Percentiles rank a stretch among this genome's conserved stretches.
Evolutionary conservation across 2,797 vertebrate genomes (phyloP).

Genomic region (Cirrhinus molitorella): DNA sequence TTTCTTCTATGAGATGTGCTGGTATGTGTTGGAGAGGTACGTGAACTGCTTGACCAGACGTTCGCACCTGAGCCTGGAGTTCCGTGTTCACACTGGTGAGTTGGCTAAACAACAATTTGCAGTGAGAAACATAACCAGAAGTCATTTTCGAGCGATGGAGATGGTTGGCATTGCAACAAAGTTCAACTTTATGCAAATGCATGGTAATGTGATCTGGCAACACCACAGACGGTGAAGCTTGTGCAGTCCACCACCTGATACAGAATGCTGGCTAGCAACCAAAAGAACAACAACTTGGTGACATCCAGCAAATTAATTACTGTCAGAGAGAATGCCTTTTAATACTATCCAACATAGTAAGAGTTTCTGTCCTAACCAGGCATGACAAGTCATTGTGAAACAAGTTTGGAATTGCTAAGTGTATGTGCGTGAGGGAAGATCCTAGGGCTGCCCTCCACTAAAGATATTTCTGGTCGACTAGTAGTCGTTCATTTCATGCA

Average conservation of each 20-base stretch:
- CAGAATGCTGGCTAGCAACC: too few relatives aligned
- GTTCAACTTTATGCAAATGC: too few relatives aligned
- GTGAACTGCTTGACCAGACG: constrained; percentile 92
- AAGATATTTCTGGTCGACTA: too few relatives aligned
- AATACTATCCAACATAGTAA: not conserved
- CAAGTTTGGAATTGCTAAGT: not conserved
- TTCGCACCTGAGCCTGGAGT: constrained; percentile 89
- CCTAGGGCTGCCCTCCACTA: too few relatives aligned
- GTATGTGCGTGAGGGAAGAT: not conserved
- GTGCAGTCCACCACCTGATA: not conserved
- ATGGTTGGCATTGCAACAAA: not conserved
- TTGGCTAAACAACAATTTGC: constrained; percentile 35
- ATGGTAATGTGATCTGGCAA: not conserved
- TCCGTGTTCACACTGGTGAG: constrained; percentile 87
- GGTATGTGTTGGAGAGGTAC: constrained; percentile 98
- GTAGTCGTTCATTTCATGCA: too few relatives aligned
- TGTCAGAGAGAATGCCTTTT: not conserved
- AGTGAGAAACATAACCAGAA: not conserved
- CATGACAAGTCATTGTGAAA: not conserved
- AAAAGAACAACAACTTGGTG: not conserved
- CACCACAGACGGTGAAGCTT: not conserved
- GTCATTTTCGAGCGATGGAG: not conserved
- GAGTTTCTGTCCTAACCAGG: not conserved
- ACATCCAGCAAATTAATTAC: not conserved
- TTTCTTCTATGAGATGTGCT: constrained; percentile 98